These are phyloP conservation scores for Diarsia rubi DNA, from an alignment of 2,888 invertebrate species.

Conservation along the genomic window DNA sequence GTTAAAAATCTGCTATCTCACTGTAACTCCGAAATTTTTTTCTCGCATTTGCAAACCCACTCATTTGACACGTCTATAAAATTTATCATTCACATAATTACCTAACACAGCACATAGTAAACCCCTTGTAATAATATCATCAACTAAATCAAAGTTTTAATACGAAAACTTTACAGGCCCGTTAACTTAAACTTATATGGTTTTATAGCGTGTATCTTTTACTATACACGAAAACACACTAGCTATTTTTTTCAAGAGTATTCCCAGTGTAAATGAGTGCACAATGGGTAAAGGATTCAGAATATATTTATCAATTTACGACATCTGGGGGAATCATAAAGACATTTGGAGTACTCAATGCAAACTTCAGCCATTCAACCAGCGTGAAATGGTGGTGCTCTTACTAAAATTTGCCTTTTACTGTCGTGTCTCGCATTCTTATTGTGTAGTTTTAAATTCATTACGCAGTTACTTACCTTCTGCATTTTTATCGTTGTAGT, in stretches of 20 bases:
- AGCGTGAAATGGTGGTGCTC: slow-evolving; percentile 55
- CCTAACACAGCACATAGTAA: slow-evolving; percentile 39
- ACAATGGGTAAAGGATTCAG: slow-evolving; percentile 63
- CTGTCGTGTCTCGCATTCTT: slow-evolving; percentile 33
- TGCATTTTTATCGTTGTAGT: background rate
- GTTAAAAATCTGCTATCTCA: background rate
- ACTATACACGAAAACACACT: slow-evolving; percentile 34
- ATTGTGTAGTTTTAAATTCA: slow-evolving; percentile 54
- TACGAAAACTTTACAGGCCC: slow-evolving; percentile 61
- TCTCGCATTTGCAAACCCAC: slow-evolving; percentile 24
- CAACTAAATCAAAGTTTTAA: slow-evolving; percentile 61
- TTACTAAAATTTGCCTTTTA: slow-evolving; percentile 59
- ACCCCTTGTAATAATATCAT: slow-evolving; percentile 49
- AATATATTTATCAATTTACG: slow-evolving; percentile 84
- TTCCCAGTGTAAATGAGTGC: slow-evolving; percentile 59
- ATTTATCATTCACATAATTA: slow-evolving; percentile 48
- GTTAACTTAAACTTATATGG: slow-evolving; percentile 11
- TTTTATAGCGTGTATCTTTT: slow-evolving; percentile 41
- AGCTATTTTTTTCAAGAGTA: slow-evolving; percentile 52
- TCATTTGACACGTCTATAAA: slow-evolving; percentile 49
- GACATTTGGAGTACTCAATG: slow-evolving; percentile 75
- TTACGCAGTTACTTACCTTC: slow-evolving; percentile 35
- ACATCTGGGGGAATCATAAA: slow-evolving; percentile 79
- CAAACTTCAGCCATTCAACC: slow-evolving; percentile 70
- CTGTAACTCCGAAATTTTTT: slow-evolving; percentile 32